A percentile compares a stretch with the other conserved stretches of the same genome.
phyloP scores from a whole-genome alignment of 2,797 vertebrate genomes.

The Onychomys arenicola region DNA sequence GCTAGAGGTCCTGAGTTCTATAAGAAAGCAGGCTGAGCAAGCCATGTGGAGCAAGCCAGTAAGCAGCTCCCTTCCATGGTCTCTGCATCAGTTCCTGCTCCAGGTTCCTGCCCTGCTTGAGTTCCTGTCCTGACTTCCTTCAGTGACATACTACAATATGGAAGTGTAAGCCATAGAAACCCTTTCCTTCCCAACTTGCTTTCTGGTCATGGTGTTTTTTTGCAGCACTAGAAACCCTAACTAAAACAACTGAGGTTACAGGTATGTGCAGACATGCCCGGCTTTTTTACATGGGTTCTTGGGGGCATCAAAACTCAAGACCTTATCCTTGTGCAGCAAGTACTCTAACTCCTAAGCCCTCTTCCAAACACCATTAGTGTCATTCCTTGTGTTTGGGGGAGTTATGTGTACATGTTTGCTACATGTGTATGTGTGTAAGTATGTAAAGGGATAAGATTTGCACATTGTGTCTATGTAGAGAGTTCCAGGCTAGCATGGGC shows the following conservation, averaged over 20 bases:
- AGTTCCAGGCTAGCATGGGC: not conserved
- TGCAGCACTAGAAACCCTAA: not conserved
- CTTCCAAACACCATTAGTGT: not conserved
- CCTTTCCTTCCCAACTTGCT: not conserved
- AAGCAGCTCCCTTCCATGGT: not conserved
- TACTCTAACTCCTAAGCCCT: not conserved
- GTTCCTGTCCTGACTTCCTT: not conserved
- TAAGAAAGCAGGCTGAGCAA: not conserved
- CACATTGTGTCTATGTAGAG: not conserved
- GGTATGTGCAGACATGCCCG: not conserved
- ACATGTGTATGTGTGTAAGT: not conserved
- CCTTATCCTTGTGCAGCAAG: not conserved
- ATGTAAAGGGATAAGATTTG: not conserved
- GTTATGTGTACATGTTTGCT: not conserved
- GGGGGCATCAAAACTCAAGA: not conserved
- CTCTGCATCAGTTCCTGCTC: not conserved
- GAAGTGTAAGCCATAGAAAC: not conserved
- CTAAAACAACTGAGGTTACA: not conserved
- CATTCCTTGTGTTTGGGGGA: not conserved
- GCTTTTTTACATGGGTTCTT: not conserved
- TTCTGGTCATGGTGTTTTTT: not conserved
- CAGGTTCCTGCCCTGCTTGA: not conserved
- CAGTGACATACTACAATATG: not conserved
- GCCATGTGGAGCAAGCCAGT: not conserved
- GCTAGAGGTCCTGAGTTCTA: not conserved